These are phyloP conservation scores for Nomada ruficornis DNA, from an alignment of 2,888 invertebrate species.

Conservation along the genomic window DNA sequence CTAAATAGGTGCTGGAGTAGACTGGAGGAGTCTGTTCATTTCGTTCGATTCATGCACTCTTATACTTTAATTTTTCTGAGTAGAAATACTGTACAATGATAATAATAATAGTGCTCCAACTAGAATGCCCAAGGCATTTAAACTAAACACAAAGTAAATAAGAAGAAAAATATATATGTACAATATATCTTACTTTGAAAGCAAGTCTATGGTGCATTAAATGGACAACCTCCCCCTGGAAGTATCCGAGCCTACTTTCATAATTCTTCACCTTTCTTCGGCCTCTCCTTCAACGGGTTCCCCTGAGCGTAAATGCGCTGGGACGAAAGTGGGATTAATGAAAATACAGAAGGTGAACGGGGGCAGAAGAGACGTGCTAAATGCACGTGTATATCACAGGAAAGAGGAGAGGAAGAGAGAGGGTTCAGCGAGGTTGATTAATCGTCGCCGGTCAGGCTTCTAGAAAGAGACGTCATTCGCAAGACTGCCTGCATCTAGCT, in stretches of 20 bases:
- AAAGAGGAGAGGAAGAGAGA: conserved; percentile 42
- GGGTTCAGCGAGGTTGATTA: conserved; percentile 73
- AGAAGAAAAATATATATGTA: not conserved
- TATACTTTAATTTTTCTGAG: no score
- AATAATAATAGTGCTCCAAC: no score
- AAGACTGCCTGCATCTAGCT: conserved; percentile 74
- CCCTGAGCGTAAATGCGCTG: conserved; percentile 60
- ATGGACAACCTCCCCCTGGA: conserved; percentile 11
- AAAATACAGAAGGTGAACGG: conserved; percentile 74
- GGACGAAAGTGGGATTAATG: conserved; percentile 79
- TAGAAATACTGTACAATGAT: no score
- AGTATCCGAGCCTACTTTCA: conserved; percentile 39
- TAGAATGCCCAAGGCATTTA: no score
- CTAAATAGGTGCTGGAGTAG: no score
- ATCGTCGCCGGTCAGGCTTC: conserved; percentile 71
- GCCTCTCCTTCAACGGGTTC: not conserved
- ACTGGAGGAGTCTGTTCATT: no score
- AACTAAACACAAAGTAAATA: not conserved
- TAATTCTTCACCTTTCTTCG: conserved; percentile 45
- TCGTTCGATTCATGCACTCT: no score
- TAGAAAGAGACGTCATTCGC: conserved; percentile 71
- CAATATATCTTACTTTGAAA: no score
- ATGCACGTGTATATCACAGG: conserved; percentile 74
- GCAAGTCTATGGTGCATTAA: not conserved
- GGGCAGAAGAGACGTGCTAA: conserved; percentile 72